phyloP scores from a whole-genome alignment of 1,140 invertebrate genomes.

The Drosophila lacertosa region DNA sequence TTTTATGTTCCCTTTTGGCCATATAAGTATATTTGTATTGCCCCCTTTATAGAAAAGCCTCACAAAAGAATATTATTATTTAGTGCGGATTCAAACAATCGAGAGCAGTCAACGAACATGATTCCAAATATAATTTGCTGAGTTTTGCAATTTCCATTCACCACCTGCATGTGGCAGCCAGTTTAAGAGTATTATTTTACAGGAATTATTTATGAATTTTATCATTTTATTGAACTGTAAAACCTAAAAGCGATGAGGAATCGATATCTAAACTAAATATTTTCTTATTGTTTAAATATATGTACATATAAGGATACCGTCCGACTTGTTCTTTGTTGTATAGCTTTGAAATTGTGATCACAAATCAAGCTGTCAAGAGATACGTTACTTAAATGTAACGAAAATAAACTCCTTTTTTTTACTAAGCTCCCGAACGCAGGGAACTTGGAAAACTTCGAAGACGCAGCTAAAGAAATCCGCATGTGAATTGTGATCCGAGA shows the following conservation, averaged over 20 bases:
- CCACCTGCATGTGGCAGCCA: constrained; percentile 19
- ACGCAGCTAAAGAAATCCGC: constrained; percentile 5
- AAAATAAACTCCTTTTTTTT: not conserved
- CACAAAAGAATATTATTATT: constrained; percentile 43
- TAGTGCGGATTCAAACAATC: constrained; percentile 20
- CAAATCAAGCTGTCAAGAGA: not conserved
- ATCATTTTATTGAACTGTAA: not conserved
- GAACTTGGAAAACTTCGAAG: not conserved
- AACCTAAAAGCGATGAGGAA: too few species aligned
- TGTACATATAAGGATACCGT: too few species aligned
- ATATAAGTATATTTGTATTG: not conserved
- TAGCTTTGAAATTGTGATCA: constrained; percentile 5
- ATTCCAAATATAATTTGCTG: constrained; percentile 38
- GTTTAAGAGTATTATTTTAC: not conserved
- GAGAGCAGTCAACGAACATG: constrained; percentile 12
- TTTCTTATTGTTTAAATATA: too few species aligned
- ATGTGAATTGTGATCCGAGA: not conserved
- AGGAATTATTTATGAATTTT: not conserved
- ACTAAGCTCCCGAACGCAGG: not conserved
- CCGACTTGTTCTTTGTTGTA: too few species aligned
- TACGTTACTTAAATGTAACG: constrained; percentile 2
- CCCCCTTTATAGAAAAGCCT: constrained; percentile 1
- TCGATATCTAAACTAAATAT: not conserved
- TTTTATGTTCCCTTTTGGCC: not conserved
- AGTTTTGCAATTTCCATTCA: constrained; percentile 11